Evolutionary conservation across 1,140 invertebrate genomes (phyloP).

Genomic region (Neodiprion lecontei): DNA sequence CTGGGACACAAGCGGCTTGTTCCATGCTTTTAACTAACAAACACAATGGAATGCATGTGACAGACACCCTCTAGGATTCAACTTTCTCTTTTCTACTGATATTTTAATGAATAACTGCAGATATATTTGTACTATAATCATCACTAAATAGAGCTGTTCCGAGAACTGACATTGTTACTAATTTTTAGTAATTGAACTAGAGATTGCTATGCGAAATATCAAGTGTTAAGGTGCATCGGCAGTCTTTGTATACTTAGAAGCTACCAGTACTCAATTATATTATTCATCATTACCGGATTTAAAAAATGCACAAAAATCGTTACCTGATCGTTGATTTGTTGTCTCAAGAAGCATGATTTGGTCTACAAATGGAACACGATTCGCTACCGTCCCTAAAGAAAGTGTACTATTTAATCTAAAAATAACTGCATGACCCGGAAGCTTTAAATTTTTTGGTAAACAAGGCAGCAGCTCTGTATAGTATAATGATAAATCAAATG

Average conservation of each 20-base stretch:
- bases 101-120: slow-evolving; percentile 16
- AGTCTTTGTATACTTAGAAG: too few species aligned
- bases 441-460: too few species aligned
- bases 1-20: neutral
- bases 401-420: too few species aligned
- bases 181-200: neutral
- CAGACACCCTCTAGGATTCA: slow-evolving; percentile 60
- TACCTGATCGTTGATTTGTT: too few species aligned
- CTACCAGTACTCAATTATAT: too few species aligned
- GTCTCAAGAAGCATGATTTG: too few species aligned
- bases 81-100: slow-evolving; percentile 49
- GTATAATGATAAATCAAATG: neutral
- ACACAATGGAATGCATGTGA: slow-evolving; percentile 37
- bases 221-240: too few species aligned
- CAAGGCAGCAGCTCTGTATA: neutral
- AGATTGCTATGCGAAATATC: neutral
- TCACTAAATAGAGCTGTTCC: neutral
- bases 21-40: slow-evolving; percentile 3
- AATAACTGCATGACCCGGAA: neutral
- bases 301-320: too few species aligned
- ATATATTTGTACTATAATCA: neutral
- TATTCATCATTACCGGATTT: too few species aligned
- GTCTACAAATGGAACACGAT: too few species aligned
- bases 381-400: too few species aligned
- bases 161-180: neutral